Evolutionary conservation across 2,113 vertebrate species (phyloP), one percentile per base, ranked within the genome.

Genomic region (Tachysurus vachellii): DNA sequence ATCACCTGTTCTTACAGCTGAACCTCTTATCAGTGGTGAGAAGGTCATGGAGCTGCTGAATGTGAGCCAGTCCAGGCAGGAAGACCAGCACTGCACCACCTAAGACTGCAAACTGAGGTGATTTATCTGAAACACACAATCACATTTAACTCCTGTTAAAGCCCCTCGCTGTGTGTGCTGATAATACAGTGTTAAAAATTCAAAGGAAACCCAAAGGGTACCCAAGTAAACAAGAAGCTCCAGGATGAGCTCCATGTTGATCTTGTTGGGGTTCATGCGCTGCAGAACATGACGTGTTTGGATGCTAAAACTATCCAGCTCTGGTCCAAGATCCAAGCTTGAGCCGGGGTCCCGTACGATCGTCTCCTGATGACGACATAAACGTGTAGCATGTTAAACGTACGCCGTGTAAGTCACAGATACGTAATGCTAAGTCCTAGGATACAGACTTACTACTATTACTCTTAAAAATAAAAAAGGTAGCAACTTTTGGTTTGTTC

Each of bases 241-340:
- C 86, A 98, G 90, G 87, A 97, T 94, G 84, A 99, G 95, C 88
- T 99, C 98, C 93, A 98, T 95, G 91, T 99, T 99, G 93, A 99
- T 97, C 94, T 98, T 99, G 87, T 97, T 95, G 10, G 98, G 97
- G 92, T 98, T 99, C 98, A 99, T 99, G 90, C 96, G 97, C 59
- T 97, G 95, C 88, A 99, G 84, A 76, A 96, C 96, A 36, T 98
- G 96, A 16, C 95, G 95, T 0, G 98, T 99, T 59, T 96, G 96
- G 89, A 23, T 95, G 91, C 97, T 98, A 54, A 96, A 99, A 90
- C 96, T 95, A 0, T 96, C 95, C 66, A 97, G 96, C 80, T 95
- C 95, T 6, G 96, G 94, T 86, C 95, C 93, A 90, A 97, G 92
- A 86, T 96, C 93, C 17, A 92, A 93, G 87, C 93, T 92, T 53